Percentiles rank a stretch among this genome's conserved stretches.
Conservation (phyloP, 64 coral and sea anemone genomes). For the Dendronephthya gigantea region DNA sequence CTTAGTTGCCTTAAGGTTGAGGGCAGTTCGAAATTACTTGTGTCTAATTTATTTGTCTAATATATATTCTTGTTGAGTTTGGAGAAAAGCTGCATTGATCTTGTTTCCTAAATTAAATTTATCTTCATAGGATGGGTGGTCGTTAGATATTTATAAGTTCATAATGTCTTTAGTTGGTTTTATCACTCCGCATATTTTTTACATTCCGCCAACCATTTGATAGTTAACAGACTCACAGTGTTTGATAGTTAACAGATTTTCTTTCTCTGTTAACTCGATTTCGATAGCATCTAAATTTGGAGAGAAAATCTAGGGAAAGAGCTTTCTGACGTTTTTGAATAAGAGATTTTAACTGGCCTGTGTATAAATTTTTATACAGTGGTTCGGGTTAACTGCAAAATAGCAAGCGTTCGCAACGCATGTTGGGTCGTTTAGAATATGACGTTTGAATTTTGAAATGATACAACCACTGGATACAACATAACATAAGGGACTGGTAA, state of each 20-base stretch:
- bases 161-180: background rate
- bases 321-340: slow-evolving; percentile 4
- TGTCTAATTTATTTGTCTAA: slow-evolving; percentile 6
- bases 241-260: slow-evolving; percentile 4
- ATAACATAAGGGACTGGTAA: too few relatives aligned
- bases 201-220: slow-evolving; percentile 20
- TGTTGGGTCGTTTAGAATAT: too few relatives aligned
- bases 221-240: background rate
- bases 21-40: background rate
- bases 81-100: slow-evolving; percentile 6
- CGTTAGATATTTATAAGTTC: background rate
- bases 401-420: too few relatives aligned
- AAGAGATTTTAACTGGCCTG: slow-evolving; percentile 23
- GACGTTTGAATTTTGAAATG: too few relatives aligned
- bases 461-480: too few relatives aligned
- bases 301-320: background rate
- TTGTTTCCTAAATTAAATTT: slow-evolving; percentile 13
- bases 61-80: slow-evolving; percentile 20
- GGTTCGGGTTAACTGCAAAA: too few relatives aligned
- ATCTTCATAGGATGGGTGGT: background rate
- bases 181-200: background rate
- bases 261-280: slow-evolving; percentile 31
- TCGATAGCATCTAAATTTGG: slow-evolving; percentile 20
- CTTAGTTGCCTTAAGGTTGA: slow-evolving; percentile 15
- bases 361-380: too few relatives aligned